A percentile compares a stretch with the other conserved stretches of the same genome.
phyloP scores from a whole-genome alignment of 1,140 invertebrate genomes.

The Cecropterus lyciades region DNA sequence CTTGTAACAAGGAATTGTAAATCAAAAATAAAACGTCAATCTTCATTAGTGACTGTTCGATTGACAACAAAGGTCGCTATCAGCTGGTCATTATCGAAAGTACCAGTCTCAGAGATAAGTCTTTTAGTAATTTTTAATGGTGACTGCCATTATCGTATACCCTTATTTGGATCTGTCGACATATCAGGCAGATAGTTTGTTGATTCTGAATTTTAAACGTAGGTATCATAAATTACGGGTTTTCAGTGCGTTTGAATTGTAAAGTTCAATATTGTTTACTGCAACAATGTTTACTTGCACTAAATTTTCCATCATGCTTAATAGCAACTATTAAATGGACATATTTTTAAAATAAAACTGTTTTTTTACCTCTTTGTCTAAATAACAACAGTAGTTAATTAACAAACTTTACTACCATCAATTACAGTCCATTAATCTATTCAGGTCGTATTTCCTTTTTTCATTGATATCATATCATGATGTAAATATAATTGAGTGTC shows the following conservation, averaged over 20 bases:
- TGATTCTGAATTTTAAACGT: constrained; percentile 35
- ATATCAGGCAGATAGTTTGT: constrained; percentile 44
- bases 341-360: too few species aligned
- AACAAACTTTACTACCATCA: too few species aligned
- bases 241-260: background rate
- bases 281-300: too few species aligned
- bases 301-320: too few species aligned
- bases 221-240: constrained; percentile 14
- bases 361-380: too few species aligned
- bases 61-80: constrained; percentile 60
- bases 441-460: too few species aligned
- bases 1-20: constrained; percentile 13
- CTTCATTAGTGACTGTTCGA: constrained; percentile 49
- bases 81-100: constrained; percentile 58
- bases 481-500: too few species aligned
- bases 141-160: constrained; percentile 52
- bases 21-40: constrained; percentile 28
- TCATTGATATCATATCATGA: too few species aligned
- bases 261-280: background rate
- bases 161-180: constrained; percentile 55
- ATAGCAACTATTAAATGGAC: too few species aligned
- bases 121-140: constrained; percentile 61
- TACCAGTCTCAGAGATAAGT: constrained; percentile 45
- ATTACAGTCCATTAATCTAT: too few species aligned
- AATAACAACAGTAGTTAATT: too few species aligned